phyloP scores from a whole-genome alignment of 2,888 invertebrate genomes.

The Pseudococcus jackbeardsleyi region DNA sequence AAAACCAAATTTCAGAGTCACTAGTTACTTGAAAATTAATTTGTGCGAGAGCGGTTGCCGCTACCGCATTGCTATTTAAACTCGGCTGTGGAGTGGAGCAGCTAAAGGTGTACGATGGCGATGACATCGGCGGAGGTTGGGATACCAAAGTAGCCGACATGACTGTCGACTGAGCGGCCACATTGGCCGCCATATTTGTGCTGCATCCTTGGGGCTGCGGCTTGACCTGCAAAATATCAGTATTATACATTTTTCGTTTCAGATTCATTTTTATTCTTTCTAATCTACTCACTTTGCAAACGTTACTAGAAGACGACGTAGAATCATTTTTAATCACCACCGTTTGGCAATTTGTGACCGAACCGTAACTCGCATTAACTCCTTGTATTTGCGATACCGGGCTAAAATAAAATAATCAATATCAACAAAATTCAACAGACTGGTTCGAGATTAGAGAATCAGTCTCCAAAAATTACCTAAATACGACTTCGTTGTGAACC shows the following conservation, averaged over 20 bases:
- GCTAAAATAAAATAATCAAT: not conserved
- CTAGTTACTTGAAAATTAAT: constrained; percentile 79
- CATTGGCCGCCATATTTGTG: constrained; percentile 30
- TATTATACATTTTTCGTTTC: not conserved
- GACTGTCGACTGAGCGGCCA: constrained; percentile 66
- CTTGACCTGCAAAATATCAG: constrained; percentile 75
- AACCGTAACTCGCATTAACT: constrained; percentile 58
- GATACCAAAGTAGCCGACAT: constrained; percentile 68
- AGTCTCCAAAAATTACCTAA: not conserved
- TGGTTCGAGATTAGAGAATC: too few species aligned
- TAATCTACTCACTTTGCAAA: constrained; percentile 76
- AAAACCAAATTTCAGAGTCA: not conserved
- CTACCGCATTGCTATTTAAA: constrained; percentile 45
- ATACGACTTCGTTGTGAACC: constrained; percentile 70
- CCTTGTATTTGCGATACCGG: constrained; percentile 60
- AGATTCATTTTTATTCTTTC: not conserved
- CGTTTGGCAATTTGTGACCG: constrained; percentile 50
- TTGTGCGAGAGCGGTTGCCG: constrained; percentile 71
- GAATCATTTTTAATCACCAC: constrained; percentile 61
- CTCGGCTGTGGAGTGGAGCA: constrained; percentile 73
- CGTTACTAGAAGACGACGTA: constrained; percentile 71
- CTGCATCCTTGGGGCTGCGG: constrained; percentile 80
- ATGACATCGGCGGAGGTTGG: constrained; percentile 71
- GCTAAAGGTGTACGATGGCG: constrained; percentile 70
- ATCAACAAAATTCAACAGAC: not conserved